These are phyloP conservation scores for Poecile atricapillus DNA, from an alignment of 2,113 vertebrate genomes.

Conservation along the genomic window DNA sequence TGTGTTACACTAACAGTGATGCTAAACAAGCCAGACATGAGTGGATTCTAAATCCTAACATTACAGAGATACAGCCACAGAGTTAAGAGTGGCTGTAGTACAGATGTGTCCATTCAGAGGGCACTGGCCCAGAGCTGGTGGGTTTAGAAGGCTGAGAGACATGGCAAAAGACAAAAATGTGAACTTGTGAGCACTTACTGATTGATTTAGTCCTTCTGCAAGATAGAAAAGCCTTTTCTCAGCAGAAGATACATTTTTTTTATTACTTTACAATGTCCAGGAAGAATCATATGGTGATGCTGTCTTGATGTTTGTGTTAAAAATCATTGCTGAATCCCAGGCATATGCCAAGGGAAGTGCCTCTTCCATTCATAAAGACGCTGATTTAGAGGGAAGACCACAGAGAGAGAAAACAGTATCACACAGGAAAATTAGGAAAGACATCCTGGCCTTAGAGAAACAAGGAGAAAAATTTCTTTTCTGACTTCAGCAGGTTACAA, in stretches of 20 bases:
- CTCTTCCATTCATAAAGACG: neutral
- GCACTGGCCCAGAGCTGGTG: neutral
- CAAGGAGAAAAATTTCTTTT: neutral
- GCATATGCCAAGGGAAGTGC: neutral
- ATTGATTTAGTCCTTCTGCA: neutral
- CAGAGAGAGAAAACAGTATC: neutral
- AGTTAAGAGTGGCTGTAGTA: neutral
- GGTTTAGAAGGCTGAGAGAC: neutral
- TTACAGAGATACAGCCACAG: neutral
- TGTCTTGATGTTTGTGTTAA: neutral
- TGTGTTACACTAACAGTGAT: neutral
- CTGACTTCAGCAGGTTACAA: neutral
- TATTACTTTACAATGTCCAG: neutral
- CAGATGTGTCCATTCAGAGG: neutral
- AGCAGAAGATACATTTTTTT: neutral
- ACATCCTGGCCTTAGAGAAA: neutral
- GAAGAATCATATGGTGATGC: neutral
- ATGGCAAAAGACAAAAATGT: neutral
- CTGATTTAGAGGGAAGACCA: neutral
- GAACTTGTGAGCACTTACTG: neutral
- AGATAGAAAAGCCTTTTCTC: neutral
- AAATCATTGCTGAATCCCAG: neutral
- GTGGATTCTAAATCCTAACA: neutral
- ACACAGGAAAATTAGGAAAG: neutral
- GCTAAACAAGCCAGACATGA: neutral